Conservation (phyloP, 92 coral and sea anemone species). For the Zoanthus sansibaricus region DNA sequence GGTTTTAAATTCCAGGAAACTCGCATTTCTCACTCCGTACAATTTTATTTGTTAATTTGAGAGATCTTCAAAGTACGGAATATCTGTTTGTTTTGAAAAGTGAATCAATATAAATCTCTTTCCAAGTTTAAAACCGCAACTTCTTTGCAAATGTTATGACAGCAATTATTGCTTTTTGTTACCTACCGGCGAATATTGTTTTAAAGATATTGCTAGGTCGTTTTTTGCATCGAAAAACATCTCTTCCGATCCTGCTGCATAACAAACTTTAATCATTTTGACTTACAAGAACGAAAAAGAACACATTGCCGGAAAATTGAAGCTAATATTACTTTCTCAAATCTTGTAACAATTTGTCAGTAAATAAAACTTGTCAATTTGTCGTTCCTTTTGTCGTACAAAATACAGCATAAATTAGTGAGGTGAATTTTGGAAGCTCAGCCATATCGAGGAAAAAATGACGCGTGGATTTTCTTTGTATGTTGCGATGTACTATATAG, state of each 20-base stretch:
- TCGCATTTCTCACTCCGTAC: background rate
- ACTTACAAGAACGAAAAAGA: slow-evolving; percentile 5
- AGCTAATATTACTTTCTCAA: slow-evolving; percentile 15
- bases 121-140: background rate
- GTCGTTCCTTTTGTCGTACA: background rate
- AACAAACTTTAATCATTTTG: background rate
- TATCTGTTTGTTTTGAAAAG: slow-evolving; percentile 18
- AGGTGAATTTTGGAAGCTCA: background rate
- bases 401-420: background rate
- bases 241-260: background rate
- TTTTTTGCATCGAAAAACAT: background rate
- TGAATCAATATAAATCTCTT: slow-evolving; percentile 30
- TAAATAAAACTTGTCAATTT: slow-evolving; percentile 8
- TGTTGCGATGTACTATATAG: background rate
- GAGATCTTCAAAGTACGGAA: slow-evolving; percentile 7
- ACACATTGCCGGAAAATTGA: slow-evolving; percentile 15
- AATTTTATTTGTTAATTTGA: slow-evolving; percentile 9
- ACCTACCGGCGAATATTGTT: background rate
- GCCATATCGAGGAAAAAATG: background rate
- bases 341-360: slow-evolving; percentile 6
- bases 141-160: background rate
- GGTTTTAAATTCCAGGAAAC: slow-evolving; percentile 16
- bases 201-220: background rate
- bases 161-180: background rate
- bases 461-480: background rate